These are phyloP conservation scores for Pterocles orientalis DNA, from an alignment of 2,113 vertebrate genomes.

Conservation along the genomic window DNA sequence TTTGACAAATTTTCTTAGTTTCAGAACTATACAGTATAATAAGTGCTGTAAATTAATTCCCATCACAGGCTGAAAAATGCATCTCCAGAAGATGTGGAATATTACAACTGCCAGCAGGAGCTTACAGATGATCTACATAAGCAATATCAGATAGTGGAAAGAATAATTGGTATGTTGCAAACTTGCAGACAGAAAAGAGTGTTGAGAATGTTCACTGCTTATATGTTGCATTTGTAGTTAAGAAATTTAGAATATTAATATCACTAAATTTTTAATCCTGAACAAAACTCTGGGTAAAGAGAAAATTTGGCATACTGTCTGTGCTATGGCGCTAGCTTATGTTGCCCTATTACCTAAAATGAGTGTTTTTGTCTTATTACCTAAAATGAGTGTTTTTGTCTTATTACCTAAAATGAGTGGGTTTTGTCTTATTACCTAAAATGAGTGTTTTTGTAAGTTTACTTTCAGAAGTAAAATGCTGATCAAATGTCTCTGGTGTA, in stretches of 20 bases:
- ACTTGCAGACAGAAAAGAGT: neutral
- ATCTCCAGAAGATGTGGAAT: constrained; percentile 98
- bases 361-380: neutral
- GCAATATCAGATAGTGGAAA: constrained; percentile 96
- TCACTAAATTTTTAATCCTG: neutral
- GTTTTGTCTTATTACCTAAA: neutral
- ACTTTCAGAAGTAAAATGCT: neutral
- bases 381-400: neutral
- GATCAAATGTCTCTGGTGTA: neutral
- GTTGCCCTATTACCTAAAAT: neutral
- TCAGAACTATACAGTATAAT: neutral
- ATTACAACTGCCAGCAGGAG: constrained; percentile 97
- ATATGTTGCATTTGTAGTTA: neutral
- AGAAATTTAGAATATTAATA: neutral
- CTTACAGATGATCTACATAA: constrained; percentile 95
- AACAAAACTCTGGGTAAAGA: neutral
- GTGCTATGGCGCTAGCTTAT: neutral
- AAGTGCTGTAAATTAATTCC: neutral
- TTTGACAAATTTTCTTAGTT: neutral
- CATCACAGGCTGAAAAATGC: constrained; percentile 89
- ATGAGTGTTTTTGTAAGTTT: neutral
- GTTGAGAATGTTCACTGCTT: neutral
- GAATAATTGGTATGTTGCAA: constrained; percentile 89
- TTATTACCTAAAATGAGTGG: neutral
- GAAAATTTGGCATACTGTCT: neutral